phyloP scores from a whole-genome alignment of 2,113 vertebrate species.

The Malaclemys terrapin region DNA sequence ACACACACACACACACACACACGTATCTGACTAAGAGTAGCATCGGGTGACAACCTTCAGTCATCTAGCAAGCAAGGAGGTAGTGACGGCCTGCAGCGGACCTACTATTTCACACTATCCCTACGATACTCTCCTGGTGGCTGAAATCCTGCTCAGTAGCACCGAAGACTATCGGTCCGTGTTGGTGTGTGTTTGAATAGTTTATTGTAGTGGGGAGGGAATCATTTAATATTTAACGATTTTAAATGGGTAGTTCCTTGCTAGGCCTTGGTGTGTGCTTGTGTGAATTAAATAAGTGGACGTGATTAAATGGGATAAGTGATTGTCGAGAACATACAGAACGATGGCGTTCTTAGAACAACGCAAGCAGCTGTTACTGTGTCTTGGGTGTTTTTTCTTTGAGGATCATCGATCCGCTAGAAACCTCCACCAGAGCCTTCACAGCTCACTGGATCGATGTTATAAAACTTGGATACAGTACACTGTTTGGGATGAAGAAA shows the following conservation, averaged over 20 bases:
- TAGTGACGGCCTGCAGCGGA: not conserved
- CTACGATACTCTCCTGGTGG: not conserved
- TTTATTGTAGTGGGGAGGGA: not conserved
- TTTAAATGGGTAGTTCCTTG: not conserved
- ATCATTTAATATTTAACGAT: not conserved
- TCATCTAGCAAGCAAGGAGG: not conserved
- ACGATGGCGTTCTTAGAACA: not conserved
- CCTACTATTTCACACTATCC: not conserved
- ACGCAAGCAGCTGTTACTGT: not conserved
- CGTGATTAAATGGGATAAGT: not conserved
- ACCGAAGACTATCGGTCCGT: not conserved
- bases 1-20: not conserved
- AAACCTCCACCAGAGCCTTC: not conserved
- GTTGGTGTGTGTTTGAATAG: not conserved
- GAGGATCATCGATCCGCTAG: not conserved
- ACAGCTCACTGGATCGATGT: not conserved
- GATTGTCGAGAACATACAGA: not conserved
- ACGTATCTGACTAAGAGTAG: not conserved
- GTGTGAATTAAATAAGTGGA: not conserved
- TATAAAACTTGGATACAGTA: too few species aligned
- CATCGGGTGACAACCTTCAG: not conserved
- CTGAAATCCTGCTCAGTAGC: not conserved
- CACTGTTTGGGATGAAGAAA: too few species aligned
- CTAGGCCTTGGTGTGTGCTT: not conserved
- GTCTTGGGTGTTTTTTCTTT: not conserved